Evolutionary conservation across 2,113 vertebrate species (phyloP).

Genomic region (Salminus brasiliensis): DNA sequence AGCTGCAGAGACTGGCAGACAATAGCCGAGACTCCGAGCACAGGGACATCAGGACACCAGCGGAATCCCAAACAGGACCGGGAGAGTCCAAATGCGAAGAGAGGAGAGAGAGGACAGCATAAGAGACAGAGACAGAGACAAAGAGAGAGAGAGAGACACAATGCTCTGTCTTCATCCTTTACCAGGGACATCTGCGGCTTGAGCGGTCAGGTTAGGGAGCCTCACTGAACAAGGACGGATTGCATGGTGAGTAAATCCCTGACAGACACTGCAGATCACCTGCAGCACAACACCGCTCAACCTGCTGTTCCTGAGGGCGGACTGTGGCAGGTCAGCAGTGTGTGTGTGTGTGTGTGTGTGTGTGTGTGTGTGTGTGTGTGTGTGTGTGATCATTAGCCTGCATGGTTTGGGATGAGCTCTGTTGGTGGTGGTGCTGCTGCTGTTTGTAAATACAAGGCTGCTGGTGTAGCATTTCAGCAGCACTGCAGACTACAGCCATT

Average conservation of each 20-base stretch:
- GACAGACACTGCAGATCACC: not conserved
- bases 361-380: too few species aligned
- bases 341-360: too few species aligned
- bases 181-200: conserved; percentile 25
- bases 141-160: not conserved
- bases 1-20: conserved; percentile 72
- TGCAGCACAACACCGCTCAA: not conserved
- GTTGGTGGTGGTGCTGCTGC: not conserved
- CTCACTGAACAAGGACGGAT: conserved; percentile 46
- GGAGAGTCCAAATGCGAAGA: conserved; percentile 22
- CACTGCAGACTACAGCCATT: conserved; percentile 3
- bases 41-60: not conserved
- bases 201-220: conserved; percentile 54
- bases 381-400: not conserved
- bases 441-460: not conserved
- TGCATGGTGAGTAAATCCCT: conserved; percentile 71
- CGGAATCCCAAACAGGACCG: not conserved
- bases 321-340: not conserved
- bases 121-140: too few species aligned
- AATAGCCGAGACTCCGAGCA: conserved; percentile 58
- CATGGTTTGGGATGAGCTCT: not conserved
- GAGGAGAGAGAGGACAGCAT: not conserved
- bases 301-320: not conserved
- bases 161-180: not conserved
- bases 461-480: not conserved